Evolutionary conservation across 2,888 invertebrate species (phyloP), one percentile per base, ranked within the genome.

Genomic region (Drosophila kambysellisi): DNA sequence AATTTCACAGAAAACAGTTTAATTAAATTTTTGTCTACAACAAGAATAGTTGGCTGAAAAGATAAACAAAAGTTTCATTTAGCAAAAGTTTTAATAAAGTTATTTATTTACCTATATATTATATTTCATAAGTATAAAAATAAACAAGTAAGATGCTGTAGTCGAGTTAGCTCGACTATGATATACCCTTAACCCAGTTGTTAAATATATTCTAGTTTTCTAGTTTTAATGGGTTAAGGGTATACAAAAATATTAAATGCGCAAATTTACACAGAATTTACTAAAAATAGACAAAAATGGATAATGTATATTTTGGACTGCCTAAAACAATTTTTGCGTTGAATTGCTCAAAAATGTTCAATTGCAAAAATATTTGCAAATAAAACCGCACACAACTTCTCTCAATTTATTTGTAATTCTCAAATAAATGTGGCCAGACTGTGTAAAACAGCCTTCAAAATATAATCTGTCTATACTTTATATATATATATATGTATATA

Each of bases 341-440:
- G 11, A 54, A 70, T 61, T 54, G 61, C 17, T 25, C 50, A n/a
- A n/a, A n/a, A 25, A 52, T 48, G 39, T 46, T 29, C 29, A 64
- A 29, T 15, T 48, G 30, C 17, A 39, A 60, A 30, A 53, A 46
- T 51, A 41, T n/a, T 8, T 9, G 3, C 20, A 3, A 20, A 20
- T 6, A 12, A 43, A 20, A 4, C 32, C 35, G 60, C 29, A 59
- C 46, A 4, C 52, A 32, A 32, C 33, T 11, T 15, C 29, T 41
- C 37, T 12, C 35, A 30, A 0, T 25, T 29, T 51, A 62, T 35
- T 62, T 65, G 51, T 78, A 54, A 54, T 53, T 63, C 69, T 82
- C 72, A 81, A 82, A 83, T 79, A 71, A 79, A 70, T 48, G 57
- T 63, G 73, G 60, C 70, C 62, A 66, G 58, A 60, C 60, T 50